A percentile compares a stretch with the other conserved stretches of the same genome.
Conservation (phyloP, 2,797 vertebrate genomes). For the Micrastur ruficollis region DNA sequence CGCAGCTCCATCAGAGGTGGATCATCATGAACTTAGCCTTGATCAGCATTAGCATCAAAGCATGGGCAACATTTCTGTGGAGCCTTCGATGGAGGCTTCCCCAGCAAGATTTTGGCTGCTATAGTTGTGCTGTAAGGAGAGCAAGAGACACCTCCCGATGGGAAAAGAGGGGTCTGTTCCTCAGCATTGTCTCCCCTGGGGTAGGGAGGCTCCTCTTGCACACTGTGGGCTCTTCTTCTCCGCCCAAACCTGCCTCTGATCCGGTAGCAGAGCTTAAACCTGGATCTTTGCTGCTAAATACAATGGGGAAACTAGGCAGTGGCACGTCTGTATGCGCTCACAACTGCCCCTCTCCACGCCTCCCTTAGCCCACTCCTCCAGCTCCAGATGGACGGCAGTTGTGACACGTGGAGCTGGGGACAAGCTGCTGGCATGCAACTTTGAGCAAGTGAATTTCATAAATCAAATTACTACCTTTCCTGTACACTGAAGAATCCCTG, state of each 20-base stretch:
- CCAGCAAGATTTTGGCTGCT: not conserved
- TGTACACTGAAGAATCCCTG: not conserved
- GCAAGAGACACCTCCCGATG: not conserved
- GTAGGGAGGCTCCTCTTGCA: not conserved
- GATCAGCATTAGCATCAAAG: not conserved
- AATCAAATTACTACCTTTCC: not conserved
- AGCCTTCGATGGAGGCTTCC: not conserved
- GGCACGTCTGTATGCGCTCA: fast-evolving
- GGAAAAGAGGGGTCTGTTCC: not conserved
- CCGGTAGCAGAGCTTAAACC: not conserved
- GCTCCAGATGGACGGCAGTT: not conserved
- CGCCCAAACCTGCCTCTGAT: not conserved
- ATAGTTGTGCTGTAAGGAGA: not conserved
- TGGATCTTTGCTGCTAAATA: not conserved
- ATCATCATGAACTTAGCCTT: not conserved
- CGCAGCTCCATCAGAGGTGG: not conserved
- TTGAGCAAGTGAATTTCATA: not conserved
- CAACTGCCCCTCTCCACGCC: fast-evolving
- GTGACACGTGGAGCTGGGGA: not conserved
- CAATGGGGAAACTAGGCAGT: not conserved
- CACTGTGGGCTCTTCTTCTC: not conserved
- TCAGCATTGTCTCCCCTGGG: fast-evolving
- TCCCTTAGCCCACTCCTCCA: not conserved
- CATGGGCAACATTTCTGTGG: not conserved
- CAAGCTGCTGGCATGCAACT: not conserved